Conservation (phyloP, 2,113 vertebrate species). For the Ptychochromis oligacanthus region DNA sequence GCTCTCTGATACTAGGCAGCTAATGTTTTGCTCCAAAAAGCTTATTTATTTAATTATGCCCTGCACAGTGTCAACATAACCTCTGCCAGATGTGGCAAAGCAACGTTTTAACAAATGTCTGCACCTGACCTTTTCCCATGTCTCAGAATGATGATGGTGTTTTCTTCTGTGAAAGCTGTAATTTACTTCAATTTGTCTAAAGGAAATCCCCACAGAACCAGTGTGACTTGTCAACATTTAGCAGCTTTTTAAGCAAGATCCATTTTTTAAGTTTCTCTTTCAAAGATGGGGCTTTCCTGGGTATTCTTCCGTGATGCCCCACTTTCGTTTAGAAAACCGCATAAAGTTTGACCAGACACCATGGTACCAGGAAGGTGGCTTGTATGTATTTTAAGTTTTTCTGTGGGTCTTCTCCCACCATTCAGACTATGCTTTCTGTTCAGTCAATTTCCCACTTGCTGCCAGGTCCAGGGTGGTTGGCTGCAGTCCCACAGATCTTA, state of each 20-base stretch:
- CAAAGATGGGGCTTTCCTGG: not conserved
- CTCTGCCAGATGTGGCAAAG: not conserved
- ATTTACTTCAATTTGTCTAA: not conserved
- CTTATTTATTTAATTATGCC: not conserved
- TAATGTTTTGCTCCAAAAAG: not conserved
- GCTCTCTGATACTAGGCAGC: not conserved
- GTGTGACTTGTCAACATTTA: not conserved
- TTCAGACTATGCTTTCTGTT: not conserved
- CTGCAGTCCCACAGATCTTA: not conserved
- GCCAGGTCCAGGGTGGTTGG: not conserved
- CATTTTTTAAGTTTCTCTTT: not conserved
- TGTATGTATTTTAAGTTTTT: slow-evolving; percentile 1
- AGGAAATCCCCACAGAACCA: not conserved
- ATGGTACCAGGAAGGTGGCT: not conserved
- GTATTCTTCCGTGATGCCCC: not conserved
- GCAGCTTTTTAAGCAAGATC: not conserved
- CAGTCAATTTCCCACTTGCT: not conserved
- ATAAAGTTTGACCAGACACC: not conserved
- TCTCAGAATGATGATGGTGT: not conserved
- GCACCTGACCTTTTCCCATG: not conserved
- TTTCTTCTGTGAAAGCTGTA: not conserved
- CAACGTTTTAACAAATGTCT: not conserved
- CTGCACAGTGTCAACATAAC: not conserved
- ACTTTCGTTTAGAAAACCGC: not conserved
- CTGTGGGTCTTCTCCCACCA: not conserved